Conservation (phyloP, 2,888 invertebrate genomes). For the Carpatolechia fugitivella region DNA sequence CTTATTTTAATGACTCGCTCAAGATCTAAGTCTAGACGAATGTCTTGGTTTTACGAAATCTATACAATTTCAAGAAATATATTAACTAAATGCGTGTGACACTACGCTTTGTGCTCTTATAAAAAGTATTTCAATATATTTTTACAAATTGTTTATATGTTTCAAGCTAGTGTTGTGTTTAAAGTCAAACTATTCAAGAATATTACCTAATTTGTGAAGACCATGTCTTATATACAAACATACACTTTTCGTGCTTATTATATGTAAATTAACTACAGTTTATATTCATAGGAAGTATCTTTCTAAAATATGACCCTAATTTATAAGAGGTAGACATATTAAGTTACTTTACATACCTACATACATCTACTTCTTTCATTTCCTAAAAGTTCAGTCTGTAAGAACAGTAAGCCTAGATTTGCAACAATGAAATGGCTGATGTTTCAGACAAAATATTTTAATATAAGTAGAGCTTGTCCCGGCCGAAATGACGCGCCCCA, state of each 20-base stretch:
- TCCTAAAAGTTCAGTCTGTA: no score
- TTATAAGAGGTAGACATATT: constrained; percentile 22
- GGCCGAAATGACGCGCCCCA: no score
- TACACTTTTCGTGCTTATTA: no score
- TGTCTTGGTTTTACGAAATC: constrained; percentile 11
- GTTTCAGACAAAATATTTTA: no score
- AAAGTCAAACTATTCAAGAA: no score
- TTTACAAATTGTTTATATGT: no score
- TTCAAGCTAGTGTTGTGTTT: no score
- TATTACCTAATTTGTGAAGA: background rate
- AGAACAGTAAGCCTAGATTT: no score
- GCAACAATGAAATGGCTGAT: no score
- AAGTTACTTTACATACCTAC: constrained; percentile 29
- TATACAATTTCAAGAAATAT: constrained; percentile 13
- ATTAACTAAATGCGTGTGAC: constrained; percentile 20
- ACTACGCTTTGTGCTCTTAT: constrained; percentile 33
- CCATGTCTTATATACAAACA: background rate
- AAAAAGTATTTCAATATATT: background rate
- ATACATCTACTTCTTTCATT: constrained; percentile 20
- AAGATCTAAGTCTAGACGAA: constrained; percentile 6
- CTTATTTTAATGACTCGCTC: constrained; percentile 16
- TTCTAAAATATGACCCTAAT: background rate
- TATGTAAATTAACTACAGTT: no score
- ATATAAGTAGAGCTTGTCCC: no score
- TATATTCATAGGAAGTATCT: no score